Conservation (phyloP, 1,140 invertebrate species). For the Cyrtorhinus lividipennis region DNA sequence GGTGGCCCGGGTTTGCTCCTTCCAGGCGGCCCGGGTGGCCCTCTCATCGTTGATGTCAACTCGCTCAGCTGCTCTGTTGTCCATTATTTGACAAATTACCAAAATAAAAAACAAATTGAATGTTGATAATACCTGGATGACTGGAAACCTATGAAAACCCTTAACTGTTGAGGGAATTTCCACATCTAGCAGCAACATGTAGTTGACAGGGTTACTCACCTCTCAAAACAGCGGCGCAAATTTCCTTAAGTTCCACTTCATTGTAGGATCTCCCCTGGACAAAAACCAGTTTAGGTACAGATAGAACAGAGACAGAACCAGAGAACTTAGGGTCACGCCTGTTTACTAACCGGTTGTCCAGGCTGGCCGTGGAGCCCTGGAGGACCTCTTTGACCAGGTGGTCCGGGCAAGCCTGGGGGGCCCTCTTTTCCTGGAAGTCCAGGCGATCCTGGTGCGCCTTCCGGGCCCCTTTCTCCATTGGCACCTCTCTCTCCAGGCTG, state of each 20-base stretch:
- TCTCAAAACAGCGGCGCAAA: constrained; percentile 37
- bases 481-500: constrained; percentile 37
- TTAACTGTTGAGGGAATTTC: no score
- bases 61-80: constrained; percentile 43
- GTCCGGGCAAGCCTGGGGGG: constrained; percentile 31
- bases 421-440: constrained; percentile 36
- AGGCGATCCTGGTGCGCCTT: constrained; percentile 31
- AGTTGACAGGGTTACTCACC: constrained; percentile 28
- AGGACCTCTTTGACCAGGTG: constrained; percentile 32
- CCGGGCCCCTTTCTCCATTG: constrained; percentile 35
- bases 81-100: no score
- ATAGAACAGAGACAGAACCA: background rate
- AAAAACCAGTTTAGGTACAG: constrained; percentile 31
- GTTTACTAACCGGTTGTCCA: constrained; percentile 32
- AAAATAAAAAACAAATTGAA: no score
- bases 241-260: constrained; percentile 38
- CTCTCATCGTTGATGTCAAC: constrained; percentile 39
- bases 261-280: constrained; percentile 36
- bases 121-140: no score
- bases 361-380: constrained; percentile 39
- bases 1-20: constrained; percentile 39
- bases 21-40: constrained; percentile 45
- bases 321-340: no score
- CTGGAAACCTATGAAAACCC: no score
- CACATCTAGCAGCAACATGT: no score